phyloP scores from a whole-genome alignment of 1,140 invertebrate species.

The Brachionus manjavacas region DNA sequence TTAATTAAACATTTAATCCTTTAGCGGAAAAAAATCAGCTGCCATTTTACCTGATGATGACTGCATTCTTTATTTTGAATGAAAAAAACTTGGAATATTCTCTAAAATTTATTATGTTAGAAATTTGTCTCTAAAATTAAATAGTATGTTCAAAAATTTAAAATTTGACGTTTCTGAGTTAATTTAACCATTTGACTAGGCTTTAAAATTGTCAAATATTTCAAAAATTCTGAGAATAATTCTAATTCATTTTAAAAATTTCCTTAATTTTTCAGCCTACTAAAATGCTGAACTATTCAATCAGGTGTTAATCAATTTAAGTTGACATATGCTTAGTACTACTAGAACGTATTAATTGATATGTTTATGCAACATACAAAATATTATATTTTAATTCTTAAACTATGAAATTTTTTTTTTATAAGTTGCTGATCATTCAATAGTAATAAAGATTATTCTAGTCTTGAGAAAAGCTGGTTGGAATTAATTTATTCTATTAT shows the following conservation, averaged over 20 bases:
- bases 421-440: too few species aligned
- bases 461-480: too few species aligned
- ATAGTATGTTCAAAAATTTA: not conserved
- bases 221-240: not conserved
- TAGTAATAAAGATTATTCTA: too few species aligned
- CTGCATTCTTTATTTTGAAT: not conserved
- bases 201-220: not conserved
- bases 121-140: not conserved
- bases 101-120: not conserved
- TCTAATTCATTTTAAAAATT: not conserved
- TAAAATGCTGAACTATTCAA: too few species aligned
- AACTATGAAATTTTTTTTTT: too few species aligned
- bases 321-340: too few species aligned
- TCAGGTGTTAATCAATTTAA: too few species aligned
- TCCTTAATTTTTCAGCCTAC: not conserved
- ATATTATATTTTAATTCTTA: too few species aligned
- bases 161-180: not conserved
- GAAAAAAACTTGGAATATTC: not conserved
- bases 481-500: too few species aligned
- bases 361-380: too few species aligned
- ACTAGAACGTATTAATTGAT: too few species aligned
- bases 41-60: conserved; percentile 9
- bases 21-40: not conserved
- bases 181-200: not conserved
- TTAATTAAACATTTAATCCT: not conserved